phyloP scores from a whole-genome alignment of 2,888 invertebrate genomes.

The Cerceris ruficornis region DNA sequence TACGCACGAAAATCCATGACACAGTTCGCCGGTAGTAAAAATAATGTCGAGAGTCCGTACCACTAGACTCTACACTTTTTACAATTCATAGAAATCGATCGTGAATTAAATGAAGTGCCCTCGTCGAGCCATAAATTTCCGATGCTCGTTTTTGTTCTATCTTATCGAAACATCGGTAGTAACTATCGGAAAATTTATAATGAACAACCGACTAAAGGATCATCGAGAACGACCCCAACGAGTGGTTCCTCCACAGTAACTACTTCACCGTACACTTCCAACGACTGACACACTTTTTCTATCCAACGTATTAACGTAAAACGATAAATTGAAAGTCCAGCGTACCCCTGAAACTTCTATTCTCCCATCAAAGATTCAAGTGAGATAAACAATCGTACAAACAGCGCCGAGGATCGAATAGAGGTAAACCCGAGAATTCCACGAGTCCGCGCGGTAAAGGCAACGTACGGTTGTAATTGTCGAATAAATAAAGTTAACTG shows the following conservation, averaged over 20 bases:
- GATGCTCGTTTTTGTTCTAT: constrained; percentile 11
- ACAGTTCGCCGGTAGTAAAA: not conserved
- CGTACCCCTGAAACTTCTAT: no score
- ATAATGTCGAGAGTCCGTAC: constrained; percentile 3
- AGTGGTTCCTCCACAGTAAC: not conserved
- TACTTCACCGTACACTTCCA: no score
- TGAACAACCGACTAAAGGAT: constrained; percentile 36
- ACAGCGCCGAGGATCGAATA: no score
- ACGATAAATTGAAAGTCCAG: no score
- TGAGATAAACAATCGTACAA: no score
- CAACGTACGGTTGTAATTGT: constrained; percentile 44
- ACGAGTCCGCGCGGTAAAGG: constrained; percentile 16
- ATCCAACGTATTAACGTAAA: not conserved
- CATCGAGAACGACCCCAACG: constrained; percentile 24
- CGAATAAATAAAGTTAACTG: constrained; percentile 56
- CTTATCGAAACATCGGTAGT: constrained; percentile 23
- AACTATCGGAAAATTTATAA: constrained; percentile 56
- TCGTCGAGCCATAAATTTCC: constrained; percentile 42
- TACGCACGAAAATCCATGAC: not conserved
- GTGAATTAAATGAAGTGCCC: constrained; percentile 13
- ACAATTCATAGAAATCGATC: constrained; percentile 13
- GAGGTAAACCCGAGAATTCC: no score
- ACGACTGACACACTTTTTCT: constrained; percentile 20
- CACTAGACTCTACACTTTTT: not conserved
- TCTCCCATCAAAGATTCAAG: no score